Conservation (phyloP, 1,140 invertebrate genomes). For the Helicoverpa zea region DNA sequence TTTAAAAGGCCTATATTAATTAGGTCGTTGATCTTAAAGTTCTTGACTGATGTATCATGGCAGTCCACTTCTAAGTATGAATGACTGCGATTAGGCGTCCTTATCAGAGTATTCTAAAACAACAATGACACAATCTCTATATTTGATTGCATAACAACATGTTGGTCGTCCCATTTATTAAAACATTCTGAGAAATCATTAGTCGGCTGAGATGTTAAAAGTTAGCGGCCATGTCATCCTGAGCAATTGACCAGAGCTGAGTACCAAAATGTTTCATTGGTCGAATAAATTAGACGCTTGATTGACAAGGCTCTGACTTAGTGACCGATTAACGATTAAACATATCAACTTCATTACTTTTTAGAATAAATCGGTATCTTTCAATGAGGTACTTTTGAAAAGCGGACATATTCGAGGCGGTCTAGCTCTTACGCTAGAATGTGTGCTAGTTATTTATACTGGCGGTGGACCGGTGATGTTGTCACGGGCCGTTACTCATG, state of each 20-base stretch:
- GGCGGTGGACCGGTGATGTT: background rate
- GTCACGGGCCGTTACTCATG: slow-evolving; percentile 19
- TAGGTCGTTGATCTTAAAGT: background rate
- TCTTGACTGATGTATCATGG: background rate
- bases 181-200: slow-evolving; percentile 54
- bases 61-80: slow-evolving; percentile 10
- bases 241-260: slow-evolving; percentile 7
- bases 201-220: background rate
- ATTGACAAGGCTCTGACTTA: slow-evolving; percentile 10
- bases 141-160: slow-evolving; percentile 43
- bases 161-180: slow-evolving; percentile 43
- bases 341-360: background rate
- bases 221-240: background rate
- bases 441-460: slow-evolving; percentile 27
- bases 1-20: no score
- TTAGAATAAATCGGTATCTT: background rate
- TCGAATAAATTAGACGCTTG: background rate
- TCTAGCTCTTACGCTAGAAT: slow-evolving; percentile 8
- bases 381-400: no score
- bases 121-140: slow-evolving; percentile 46
- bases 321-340: background rate
- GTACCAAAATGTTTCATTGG: background rate
- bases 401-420: no score
- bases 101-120: slow-evolving; percentile 15
- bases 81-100: slow-evolving; percentile 10